Evolutionary conservation across 2,888 invertebrate species (phyloP).

Genomic region (Busseola fusca): DNA sequence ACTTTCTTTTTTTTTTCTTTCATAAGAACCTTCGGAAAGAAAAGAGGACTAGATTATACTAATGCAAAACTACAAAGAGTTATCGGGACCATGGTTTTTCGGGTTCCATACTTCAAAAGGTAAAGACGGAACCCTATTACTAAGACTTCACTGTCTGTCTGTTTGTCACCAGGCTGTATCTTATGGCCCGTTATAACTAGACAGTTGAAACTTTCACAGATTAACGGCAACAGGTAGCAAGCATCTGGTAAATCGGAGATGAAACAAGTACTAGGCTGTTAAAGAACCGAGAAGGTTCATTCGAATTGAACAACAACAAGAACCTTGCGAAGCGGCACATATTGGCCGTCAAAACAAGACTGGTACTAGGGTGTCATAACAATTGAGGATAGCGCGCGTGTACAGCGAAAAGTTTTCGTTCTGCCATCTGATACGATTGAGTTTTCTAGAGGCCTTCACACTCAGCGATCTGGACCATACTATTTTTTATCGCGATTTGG

Average conservation of each 20-base stretch:
- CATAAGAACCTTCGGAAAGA: no score
- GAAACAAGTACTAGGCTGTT: slow-evolving; percentile 41
- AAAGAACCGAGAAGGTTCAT: slow-evolving; percentile 30
- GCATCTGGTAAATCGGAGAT: slow-evolving; percentile 28
- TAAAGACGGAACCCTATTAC: no score
- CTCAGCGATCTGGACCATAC: slow-evolving; percentile 60
- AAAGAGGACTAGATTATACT: no score
- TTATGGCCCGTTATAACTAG: no score
- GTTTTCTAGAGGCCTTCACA: slow-evolving; percentile 65
- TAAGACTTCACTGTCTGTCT: no score
- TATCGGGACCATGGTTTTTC: no score
- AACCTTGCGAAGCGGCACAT: slow-evolving; percentile 17
- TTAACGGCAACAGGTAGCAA: no score
- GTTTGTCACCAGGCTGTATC: no score
- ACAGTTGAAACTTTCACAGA: no score
- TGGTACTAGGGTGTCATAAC: slow-evolving; percentile 53
- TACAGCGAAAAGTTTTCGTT: slow-evolving; percentile 30
- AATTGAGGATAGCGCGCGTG: slow-evolving; percentile 21
- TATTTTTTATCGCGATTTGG: slow-evolving; percentile 65
- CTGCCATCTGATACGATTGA: slow-evolving; percentile 42
- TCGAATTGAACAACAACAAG: slow-evolving; percentile 18
- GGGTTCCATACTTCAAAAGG: no score
- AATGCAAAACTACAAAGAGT: no score
- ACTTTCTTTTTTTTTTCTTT: no score
- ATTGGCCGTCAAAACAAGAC: slow-evolving; percentile 36